Percentiles rank a stretch among this genome's conserved stretches.
phyloP scores from a whole-genome alignment of 2,888 invertebrate genomes.

The Drosophila pseudotalamancana region DNA sequence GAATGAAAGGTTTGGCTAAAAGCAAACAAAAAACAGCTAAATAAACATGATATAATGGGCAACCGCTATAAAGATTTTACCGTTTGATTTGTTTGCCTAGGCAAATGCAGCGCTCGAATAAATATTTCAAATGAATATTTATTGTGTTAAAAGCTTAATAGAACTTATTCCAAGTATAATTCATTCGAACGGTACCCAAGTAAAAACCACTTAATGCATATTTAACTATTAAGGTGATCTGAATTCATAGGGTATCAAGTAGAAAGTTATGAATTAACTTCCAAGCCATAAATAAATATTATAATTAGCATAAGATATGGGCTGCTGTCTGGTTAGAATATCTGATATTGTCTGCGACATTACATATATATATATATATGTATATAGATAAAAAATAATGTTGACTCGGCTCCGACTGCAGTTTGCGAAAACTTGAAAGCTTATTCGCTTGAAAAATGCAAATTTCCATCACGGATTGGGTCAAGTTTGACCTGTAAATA shows the following conservation, averaged over 20 bases:
- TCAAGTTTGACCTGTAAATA: constrained; percentile 29
- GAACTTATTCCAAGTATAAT: background rate
- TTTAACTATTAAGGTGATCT: background rate
- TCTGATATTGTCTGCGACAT: background rate
- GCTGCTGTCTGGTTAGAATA: background rate
- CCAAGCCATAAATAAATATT: background rate
- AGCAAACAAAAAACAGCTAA: constrained; percentile 13
- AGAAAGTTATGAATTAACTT: background rate
- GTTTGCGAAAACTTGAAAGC: background rate
- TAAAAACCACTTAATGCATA: background rate
- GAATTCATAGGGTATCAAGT: background rate
- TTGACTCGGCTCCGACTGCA: constrained; percentile 1
- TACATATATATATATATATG: background rate
- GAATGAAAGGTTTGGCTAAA: constrained; percentile 41
- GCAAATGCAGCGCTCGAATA: constrained; percentile 34
- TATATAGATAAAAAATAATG: background rate
- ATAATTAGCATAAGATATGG: background rate
- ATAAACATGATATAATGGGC: constrained; percentile 24
- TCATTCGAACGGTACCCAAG: background rate
- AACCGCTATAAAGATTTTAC: constrained; percentile 33
- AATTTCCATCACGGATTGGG: constrained; percentile 16
- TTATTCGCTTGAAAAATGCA: constrained; percentile 1
- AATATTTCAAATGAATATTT: constrained; percentile 49
- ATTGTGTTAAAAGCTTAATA: constrained; percentile 20
- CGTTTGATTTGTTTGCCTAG: constrained; percentile 45